phyloP scores from a whole-genome alignment of 2,797 vertebrate genomes.

The Morus bassanus region DNA sequence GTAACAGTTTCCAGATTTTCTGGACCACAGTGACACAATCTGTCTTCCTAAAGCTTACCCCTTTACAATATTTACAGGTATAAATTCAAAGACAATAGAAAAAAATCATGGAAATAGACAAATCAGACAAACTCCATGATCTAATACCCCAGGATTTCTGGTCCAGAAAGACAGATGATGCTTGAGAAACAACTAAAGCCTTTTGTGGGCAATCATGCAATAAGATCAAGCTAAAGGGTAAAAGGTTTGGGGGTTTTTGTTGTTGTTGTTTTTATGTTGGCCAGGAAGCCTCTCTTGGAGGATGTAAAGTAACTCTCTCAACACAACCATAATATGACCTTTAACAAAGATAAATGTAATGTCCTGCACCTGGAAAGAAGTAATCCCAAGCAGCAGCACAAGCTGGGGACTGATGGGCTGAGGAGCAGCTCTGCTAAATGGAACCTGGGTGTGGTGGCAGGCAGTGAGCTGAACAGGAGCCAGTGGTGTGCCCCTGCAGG shows the following conservation, averaged over 20 bases:
- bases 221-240: not conserved
- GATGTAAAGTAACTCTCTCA: not conserved
- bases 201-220: not conserved
- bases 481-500: not conserved
- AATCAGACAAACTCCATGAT: not conserved
- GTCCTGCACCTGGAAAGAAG: not conserved
- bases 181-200: not conserved
- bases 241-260: not conserved
- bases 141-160: not conserved
- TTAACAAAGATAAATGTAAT: not conserved
- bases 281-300: not conserved
- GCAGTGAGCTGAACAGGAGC: not conserved
- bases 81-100: not conserved
- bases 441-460: not conserved
- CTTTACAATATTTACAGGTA: not conserved
- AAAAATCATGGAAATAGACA: not conserved
- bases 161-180: not conserved
- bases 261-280: not conserved
- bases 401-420: not conserved
- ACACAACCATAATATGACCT: not conserved
- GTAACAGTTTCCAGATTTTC: slow-evolving; percentile 48
- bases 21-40: not conserved
- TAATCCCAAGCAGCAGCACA: not conserved
- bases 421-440: not conserved
- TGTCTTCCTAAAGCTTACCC: slow-evolving; percentile 19